Evolutionary conservation across 2,888 invertebrate genomes (phyloP), one percentile per base, ranked within the genome.

Genomic region (Oegoconia quadripuncta): DNA sequence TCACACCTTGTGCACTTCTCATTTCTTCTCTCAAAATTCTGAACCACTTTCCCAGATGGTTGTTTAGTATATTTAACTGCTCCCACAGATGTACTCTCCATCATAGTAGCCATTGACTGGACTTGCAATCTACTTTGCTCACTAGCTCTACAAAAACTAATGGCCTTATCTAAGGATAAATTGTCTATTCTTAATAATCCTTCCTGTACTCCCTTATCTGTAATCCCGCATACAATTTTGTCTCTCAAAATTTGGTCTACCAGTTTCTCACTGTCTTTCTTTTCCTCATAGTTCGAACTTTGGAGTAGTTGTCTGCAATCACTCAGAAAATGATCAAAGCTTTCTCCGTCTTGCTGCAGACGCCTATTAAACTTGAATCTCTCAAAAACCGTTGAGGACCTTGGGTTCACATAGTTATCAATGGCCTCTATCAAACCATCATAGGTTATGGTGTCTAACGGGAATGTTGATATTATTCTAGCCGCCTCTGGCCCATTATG

Each of bases 401-500:
- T 14, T 4, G 29, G 29, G 1, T 8, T 29, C 9, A 29, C 29
- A 15, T 15, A 29, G 2, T 29, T 2, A 8, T 11, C 3, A 3
- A 29, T 29, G 8, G 29, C 29, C 9, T 14, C 3, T 8, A 29
- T 8, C 7, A 29, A 15, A n/a, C n/a, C 9, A 15, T 5, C 9
- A 16, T 14, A 29, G 4, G 9, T 9, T 9, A n/a, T 15, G 15
- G 29, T 3, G 16, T 29, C 29, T 7, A 13, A 11, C 8, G 18
- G 22, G 5, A 33, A 14, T 11, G 11, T 31, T 2, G 11, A 17
- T 8, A 31, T 5, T 2, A 20, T n/a, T 11, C 17, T 2, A 9
- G 18, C 5, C 8, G 31, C 6, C 18, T 33, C 33, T 4, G 33
- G 5, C 23, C 33, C 33, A 33, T 33, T 15, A 33, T 33, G 14